A percentile compares a stretch with the other conserved stretches of the same genome.
Conservation (phyloP, 92 coral and sea anemone species). For the Virgularia gustaviana region DNA sequence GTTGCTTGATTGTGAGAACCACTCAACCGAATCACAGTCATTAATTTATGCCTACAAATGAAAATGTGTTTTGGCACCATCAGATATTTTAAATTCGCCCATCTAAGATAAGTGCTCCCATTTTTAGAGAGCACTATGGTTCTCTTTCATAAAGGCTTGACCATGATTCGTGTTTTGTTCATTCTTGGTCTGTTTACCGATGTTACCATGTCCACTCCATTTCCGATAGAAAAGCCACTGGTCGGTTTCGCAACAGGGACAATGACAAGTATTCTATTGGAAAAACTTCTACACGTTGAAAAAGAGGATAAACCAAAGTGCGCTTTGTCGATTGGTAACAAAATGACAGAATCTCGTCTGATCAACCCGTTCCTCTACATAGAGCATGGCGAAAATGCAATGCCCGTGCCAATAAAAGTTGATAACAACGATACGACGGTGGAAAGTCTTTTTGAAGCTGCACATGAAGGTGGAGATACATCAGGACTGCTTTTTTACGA, state of each 20-base stretch:
- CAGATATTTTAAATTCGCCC: no score
- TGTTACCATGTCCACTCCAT: slow-evolving; percentile 22
- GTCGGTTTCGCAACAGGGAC: slow-evolving; percentile 31
- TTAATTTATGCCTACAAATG: no score
- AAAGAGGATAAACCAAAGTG: slow-evolving; percentile 21
- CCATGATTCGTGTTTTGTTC: no score
- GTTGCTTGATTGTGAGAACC: no score
- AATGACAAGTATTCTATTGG: slow-evolving; percentile 29
- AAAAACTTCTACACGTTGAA: slow-evolving; percentile 30
- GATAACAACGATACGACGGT: slow-evolving; percentile 16
- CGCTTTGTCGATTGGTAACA: slow-evolving; percentile 32
- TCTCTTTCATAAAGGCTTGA: no score
- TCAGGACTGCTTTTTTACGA: slow-evolving; percentile 44
- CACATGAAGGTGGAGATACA: slow-evolving; percentile 15
- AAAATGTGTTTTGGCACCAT: no score
- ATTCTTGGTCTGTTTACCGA: no score
- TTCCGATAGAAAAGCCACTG: slow-evolving; percentile 40
- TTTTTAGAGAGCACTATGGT: no score
- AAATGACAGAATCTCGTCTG: slow-evolving; percentile 11
- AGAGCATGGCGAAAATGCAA: slow-evolving; percentile 31
- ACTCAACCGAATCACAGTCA: no score
- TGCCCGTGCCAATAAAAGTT: slow-evolving; percentile 32
- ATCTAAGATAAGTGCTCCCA: no score
- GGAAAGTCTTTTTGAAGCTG: slow-evolving; percentile 25
- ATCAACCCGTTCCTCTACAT: slow-evolving; percentile 34